Evolutionary conservation across 1,140 invertebrate genomes (phyloP).

Genomic region (Diachasma alloeum): DNA sequence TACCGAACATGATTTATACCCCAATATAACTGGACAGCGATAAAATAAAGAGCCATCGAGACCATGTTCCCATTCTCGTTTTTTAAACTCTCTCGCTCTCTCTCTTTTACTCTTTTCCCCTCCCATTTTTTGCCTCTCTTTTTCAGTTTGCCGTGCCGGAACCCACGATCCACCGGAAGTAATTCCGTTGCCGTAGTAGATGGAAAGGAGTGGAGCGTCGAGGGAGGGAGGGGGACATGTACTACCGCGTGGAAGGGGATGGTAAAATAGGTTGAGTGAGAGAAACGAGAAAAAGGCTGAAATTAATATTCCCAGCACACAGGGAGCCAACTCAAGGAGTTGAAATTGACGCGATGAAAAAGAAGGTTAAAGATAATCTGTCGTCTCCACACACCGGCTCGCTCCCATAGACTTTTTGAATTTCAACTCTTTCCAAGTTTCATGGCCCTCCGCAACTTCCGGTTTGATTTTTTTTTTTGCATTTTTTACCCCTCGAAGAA

Average conservation of each 20-base stretch:
- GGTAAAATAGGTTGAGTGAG: not conserved
- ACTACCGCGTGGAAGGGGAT: not conserved
- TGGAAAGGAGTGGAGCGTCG: not conserved
- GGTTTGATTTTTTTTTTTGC: not conserved
- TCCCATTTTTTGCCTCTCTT: not conserved
- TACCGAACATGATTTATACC: conserved; percentile 53
- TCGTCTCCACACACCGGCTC: not conserved
- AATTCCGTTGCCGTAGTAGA: conserved; percentile 5
- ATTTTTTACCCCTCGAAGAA: not conserved
- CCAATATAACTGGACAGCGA: conserved; percentile 50
- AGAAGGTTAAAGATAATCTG: conserved; percentile 1
- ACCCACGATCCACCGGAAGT: conserved; percentile 11
- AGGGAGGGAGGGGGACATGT: not conserved
- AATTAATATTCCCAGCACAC: not conserved
- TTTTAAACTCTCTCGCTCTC: not conserved
- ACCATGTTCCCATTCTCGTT: not conserved
- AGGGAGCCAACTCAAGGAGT: not conserved
- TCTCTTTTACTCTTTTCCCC: not conserved
- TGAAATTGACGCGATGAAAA: conserved; percentile 1
- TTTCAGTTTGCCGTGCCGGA: conserved; percentile 11
- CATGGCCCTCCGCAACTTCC: not conserved
- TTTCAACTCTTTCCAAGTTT: not conserved
- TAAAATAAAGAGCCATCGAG: conserved; percentile 47
- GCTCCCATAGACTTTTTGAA: not conserved
- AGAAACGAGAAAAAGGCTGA: not conserved